These are phyloP conservation scores for Lycocerus yunnanus DNA, from an alignment of 2,888 invertebrate genomes.

Conservation along the genomic window DNA sequence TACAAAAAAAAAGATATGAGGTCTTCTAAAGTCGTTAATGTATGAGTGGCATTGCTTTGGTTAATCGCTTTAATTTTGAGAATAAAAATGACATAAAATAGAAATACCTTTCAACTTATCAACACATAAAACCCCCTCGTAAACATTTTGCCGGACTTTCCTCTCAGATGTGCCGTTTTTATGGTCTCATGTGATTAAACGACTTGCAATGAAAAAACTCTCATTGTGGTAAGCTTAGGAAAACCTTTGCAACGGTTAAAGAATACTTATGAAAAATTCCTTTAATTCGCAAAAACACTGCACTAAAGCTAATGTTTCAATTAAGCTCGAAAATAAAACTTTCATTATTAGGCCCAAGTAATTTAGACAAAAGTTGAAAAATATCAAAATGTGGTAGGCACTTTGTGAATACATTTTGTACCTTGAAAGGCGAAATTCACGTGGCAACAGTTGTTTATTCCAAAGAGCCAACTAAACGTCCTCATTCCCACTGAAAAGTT, in stretches of 20 bases:
- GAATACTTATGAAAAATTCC: background rate
- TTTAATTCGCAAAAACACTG: background rate
- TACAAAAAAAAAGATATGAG: too few species aligned
- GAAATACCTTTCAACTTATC: background rate
- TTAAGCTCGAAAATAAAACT: background rate
- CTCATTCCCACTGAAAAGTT: background rate
- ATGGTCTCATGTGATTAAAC: background rate
- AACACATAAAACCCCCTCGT: background rate
- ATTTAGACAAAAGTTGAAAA: background rate
- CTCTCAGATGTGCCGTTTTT: background rate
- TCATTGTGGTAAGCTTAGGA: background rate
- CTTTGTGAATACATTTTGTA: background rate
- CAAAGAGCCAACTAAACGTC: background rate
- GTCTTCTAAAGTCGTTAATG: too few species aligned
- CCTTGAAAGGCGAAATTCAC: background rate
- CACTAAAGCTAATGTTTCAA: background rate
- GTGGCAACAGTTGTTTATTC: background rate
- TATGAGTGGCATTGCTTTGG: background rate
- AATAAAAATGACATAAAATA: background rate
- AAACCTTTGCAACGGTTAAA: background rate
- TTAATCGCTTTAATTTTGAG: background rate
- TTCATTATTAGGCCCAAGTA: background rate
- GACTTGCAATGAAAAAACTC: background rate
- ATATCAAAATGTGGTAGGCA: background rate
- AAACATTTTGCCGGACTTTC: background rate